Percentiles rank a stretch among this genome's conserved stretches.
Conservation (phyloP, 2,797 vertebrate species). For the Alectoris magna region DNA sequence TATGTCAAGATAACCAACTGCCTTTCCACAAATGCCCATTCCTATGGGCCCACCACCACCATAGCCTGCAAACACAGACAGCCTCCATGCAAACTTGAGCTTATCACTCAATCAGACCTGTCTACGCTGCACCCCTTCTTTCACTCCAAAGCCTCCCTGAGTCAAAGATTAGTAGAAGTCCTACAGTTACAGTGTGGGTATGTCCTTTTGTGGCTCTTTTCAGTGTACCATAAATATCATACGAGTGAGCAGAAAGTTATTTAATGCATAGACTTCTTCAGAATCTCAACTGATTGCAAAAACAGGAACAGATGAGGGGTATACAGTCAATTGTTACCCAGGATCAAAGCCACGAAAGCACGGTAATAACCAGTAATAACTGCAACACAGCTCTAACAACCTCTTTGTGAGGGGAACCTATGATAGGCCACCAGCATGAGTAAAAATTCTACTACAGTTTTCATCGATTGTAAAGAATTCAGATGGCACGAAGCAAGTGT, state of each 20-base stretch:
- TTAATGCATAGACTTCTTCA: neutral
- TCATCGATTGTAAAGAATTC: neutral
- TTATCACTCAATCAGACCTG: neutral
- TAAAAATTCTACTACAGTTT: neutral
- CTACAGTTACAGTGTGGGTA: neutral
- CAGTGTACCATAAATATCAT: neutral
- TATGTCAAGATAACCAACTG: rapidly evolving
- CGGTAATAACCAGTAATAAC: neutral
- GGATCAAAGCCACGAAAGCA: neutral
- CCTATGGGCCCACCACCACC: neutral
- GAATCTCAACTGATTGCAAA: neutral
- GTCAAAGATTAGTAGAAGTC: neutral
- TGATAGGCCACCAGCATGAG: neutral
- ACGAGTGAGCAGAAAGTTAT: neutral
- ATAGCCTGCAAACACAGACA: neutral
- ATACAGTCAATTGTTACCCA: neutral
- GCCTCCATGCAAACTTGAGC: neutral
- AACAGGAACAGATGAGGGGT: rapidly evolving
- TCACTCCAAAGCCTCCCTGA: neutral
- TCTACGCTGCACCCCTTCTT: neutral
- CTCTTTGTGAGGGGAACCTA: neutral
- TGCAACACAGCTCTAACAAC: neutral
- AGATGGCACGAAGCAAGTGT: neutral
- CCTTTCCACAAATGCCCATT: neutral
- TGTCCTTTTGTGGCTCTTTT: neutral